Conservation (phyloP, 92 coral and sea anemone species). For the Chrysogorgia sp. region DNA sequence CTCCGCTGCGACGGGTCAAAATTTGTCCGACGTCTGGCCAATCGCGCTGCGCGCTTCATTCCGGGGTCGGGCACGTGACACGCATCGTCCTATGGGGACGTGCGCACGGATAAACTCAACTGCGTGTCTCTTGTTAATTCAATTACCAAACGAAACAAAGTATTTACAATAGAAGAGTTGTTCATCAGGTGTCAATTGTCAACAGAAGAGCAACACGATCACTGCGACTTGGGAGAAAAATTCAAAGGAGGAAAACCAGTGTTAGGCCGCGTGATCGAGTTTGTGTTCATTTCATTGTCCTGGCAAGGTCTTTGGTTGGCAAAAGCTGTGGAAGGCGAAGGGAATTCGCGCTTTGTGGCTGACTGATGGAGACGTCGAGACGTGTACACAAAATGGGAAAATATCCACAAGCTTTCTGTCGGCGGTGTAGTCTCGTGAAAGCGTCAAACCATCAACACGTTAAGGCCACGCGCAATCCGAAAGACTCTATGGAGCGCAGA, state of each 20-base stretch:
- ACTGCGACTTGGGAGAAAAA: neutral
- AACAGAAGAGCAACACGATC: conserved; percentile 9
- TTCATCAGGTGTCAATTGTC: conserved; percentile 48
- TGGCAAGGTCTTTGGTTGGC: neutral
- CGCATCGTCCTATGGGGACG: conserved; percentile 11
- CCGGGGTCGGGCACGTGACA: conserved; percentile 2
- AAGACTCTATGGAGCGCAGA: neutral
- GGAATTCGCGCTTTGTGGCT: neutral
- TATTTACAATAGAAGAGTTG: conserved; percentile 50
- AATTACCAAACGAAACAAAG: conserved; percentile 53
- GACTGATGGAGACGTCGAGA: conserved; percentile 20
- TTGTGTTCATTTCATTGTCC: neutral
- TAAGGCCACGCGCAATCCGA: conserved; percentile 13
- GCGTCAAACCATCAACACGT: conserved; percentile 38
- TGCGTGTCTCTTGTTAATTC: conserved; percentile 35
- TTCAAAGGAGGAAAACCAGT: neutral
- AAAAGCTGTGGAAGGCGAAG: too few relatives aligned
- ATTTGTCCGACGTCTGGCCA: conserved; percentile 28
- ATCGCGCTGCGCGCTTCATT: conserved; percentile 9
- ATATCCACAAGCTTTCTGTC: conserved; percentile 36
- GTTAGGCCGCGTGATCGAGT: neutral
- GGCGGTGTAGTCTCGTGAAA: conserved; percentile 27
- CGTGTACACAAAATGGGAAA: conserved; percentile 38
- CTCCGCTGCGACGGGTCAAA: conserved; percentile 45
- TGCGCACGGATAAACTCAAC: neutral